Percentiles rank a stretch among this genome's conserved stretches.
Conservation (phyloP, 2,797 vertebrate species). For the Scarus forsteni region DNA sequence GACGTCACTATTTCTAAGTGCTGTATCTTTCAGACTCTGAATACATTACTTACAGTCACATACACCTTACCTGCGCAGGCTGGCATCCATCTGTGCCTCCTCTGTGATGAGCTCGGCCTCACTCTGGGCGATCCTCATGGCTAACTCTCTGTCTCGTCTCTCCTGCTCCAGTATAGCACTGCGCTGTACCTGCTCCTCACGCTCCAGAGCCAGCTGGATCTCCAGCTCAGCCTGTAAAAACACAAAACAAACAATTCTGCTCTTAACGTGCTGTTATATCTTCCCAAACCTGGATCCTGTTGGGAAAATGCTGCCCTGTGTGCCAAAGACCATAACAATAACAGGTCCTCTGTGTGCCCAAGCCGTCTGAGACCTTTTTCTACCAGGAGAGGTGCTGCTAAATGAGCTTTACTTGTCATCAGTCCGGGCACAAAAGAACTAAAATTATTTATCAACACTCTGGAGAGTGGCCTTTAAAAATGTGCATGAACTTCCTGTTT, state of each 20-base stretch:
- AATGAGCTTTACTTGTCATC: conserved; percentile 50
- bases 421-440: conserved; percentile 57
- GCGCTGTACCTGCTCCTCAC: conserved; percentile 90
- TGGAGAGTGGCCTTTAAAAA: conserved; percentile 8
- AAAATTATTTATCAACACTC: conserved; percentile 10
- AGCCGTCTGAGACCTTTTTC: conserved; percentile 60
- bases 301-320: conserved; percentile 10
- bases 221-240: conserved; percentile 91
- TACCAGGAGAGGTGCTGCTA: conserved; percentile 45
- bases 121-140: conserved; percentile 96
- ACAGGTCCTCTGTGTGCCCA: conserved; percentile 38
- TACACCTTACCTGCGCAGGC: conserved; percentile 90
- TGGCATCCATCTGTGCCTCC: conserved; percentile 87
- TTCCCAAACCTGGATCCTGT: conserved; percentile 19
- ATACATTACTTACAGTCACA: not conserved
- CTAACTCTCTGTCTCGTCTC: conserved; percentile 93
- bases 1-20: too few relatives aligned
- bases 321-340: conserved; percentile 47
- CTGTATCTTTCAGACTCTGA: too few relatives aligned
- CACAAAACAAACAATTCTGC: conserved; percentile 33
- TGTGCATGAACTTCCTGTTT: conserved; percentile 7
- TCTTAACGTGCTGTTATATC: conserved; percentile 14
- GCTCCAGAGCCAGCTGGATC: conserved; percentile 89
- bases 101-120: conserved; percentile 96
- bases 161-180: conserved; percentile 93